A percentile compares a stretch with the other conserved stretches of the same genome.
Evolutionary conservation across 2,113 vertebrate genomes (phyloP).

Genomic region (Amphiprion ocellaris): DNA sequence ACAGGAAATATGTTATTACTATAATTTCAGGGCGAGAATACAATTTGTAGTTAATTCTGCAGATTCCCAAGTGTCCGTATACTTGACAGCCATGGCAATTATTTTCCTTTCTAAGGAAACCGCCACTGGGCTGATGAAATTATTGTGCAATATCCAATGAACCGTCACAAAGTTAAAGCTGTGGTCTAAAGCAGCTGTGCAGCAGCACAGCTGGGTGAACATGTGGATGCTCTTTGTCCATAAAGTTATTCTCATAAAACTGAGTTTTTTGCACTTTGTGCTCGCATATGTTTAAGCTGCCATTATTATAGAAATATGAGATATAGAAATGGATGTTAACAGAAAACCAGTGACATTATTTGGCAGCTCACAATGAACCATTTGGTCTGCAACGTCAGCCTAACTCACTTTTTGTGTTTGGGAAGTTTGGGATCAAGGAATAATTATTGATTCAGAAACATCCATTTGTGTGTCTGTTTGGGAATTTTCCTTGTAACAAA

Average conservation of each 20-base stretch:
- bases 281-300: neutral
- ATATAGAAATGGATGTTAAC: neutral
- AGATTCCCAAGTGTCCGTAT: neutral
- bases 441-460: neutral
- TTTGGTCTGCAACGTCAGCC: neutral
- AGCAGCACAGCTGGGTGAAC: constrained; percentile 17
- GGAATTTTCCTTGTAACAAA: constrained; percentile 17
- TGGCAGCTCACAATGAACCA: neutral
- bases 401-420: neutral
- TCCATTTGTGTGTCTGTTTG: neutral
- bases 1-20: neutral
- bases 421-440: neutral
- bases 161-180: constrained; percentile 4
- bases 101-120: neutral
- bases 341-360: neutral
- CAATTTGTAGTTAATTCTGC: neutral
- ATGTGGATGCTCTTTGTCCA: constrained; percentile 22
- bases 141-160: constrained; percentile 9
- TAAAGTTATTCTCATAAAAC: neutral
- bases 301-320: neutral
- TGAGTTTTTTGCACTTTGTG: neutral
- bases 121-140: neutral
- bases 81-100: too few species aligned
- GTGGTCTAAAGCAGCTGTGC: constrained; percentile 22
- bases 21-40: neutral